A percentile compares a stretch with the other conserved stretches of the same genome.
phyloP scores from a whole-genome alignment of 2,888 invertebrate species.

The Idaea aversata region DNA sequence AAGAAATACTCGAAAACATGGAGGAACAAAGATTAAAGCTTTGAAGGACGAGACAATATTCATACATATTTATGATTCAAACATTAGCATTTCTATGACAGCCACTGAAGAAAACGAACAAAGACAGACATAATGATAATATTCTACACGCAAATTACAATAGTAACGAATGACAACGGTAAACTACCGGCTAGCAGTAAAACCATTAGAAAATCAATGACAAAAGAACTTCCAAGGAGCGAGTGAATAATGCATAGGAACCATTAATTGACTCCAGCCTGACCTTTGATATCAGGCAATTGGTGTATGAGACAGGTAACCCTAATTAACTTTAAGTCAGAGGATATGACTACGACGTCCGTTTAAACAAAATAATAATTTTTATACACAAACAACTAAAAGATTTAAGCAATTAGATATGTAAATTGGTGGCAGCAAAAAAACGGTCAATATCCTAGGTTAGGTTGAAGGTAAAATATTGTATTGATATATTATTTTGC shows the following conservation, averaged over 20 bases:
- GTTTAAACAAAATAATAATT: constrained; percentile 33
- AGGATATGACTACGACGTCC: constrained; percentile 54
- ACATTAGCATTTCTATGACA: neutral
- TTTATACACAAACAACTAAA: constrained; percentile 11
- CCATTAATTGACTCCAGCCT: constrained; percentile 55
- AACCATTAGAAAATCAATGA: constrained; percentile 12
- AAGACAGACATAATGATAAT: constrained; percentile 14
- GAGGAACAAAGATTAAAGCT: neutral
- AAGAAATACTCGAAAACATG: neutral
- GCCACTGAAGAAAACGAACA: neutral
- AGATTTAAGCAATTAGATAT: constrained; percentile 17
- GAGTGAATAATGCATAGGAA: constrained; percentile 29
- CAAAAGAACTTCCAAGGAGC: constrained; percentile 12
- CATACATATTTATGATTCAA: neutral
- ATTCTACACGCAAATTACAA: constrained; percentile 4
- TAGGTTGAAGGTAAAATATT: constrained; percentile 5
- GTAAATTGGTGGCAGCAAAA: constrained; percentile 16
- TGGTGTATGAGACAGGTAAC: constrained; percentile 39
- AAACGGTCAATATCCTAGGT: constrained; percentile 10
- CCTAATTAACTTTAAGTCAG: constrained; percentile 54
- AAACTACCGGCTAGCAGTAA: neutral
- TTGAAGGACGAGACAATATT: neutral
- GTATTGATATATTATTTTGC: constrained; percentile 8
- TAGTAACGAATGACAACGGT: constrained; percentile 1
- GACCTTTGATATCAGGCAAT: constrained; percentile 50